These are phyloP conservation scores for Mugil cephalus DNA, from an alignment of 2,113 vertebrate species.

Conservation along the genomic window DNA sequence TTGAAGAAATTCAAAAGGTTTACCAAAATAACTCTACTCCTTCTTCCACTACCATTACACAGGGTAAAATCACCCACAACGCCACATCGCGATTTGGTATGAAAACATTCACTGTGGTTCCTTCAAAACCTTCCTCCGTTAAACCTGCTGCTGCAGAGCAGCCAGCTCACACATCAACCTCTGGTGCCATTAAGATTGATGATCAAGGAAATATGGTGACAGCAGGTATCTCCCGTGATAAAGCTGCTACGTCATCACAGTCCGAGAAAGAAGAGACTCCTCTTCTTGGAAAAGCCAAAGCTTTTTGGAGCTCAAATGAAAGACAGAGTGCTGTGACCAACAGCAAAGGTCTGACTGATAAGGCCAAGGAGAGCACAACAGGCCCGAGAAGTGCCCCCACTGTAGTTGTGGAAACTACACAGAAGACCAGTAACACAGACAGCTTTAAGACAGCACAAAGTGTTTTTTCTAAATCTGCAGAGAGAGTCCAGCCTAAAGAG, in stretches of 20 bases:
- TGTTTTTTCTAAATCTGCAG: constrained; percentile 16
- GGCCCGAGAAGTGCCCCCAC: constrained; percentile 43
- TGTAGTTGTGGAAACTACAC: constrained; percentile 41
- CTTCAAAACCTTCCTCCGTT: constrained; percentile 85
- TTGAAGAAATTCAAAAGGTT: constrained; percentile 50
- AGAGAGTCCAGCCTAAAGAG: constrained; percentile 34
- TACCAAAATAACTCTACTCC: constrained; percentile 35
- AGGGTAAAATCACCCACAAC: constrained; percentile 76
- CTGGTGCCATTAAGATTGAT: constrained; percentile 93
- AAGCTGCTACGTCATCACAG: constrained; percentile 40
- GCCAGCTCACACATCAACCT: constrained; percentile 72
- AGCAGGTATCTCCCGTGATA: constrained; percentile 38
- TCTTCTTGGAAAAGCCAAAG: constrained; percentile 85
- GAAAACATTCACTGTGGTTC: constrained; percentile 94
- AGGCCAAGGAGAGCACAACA: constrained; percentile 55
- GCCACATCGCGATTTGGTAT: constrained; percentile 87
- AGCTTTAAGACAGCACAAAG: constrained; percentile 34
- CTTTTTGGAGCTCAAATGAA: constrained; percentile 88
- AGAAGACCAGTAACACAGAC: constrained; percentile 44
- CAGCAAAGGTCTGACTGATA: constrained; percentile 48
- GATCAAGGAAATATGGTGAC: constrained; percentile 93
- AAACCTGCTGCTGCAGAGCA: constrained; percentile 75
- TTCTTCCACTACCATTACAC: constrained; percentile 65
- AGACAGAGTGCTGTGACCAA: constrained; percentile 55
- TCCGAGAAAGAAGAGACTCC: constrained; percentile 70